These are phyloP conservation scores for Nymphalis io DNA, from an alignment of 1,140 invertebrate genomes.

Conservation along the genomic window DNA sequence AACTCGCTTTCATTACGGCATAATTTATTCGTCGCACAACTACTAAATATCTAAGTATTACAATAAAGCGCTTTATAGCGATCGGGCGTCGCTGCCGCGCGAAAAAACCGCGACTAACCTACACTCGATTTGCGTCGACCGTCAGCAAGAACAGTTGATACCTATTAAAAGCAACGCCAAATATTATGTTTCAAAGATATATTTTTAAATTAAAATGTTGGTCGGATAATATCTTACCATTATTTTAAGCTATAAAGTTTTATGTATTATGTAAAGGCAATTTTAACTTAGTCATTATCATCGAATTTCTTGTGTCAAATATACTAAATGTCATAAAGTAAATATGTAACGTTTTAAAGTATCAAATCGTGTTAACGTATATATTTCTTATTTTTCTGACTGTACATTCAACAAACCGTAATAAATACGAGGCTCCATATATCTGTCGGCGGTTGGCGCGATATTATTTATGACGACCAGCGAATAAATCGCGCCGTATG, in stretches of 20 bases:
- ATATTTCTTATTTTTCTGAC: slow-evolving; percentile 40
- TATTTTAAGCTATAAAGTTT: too few relatives aligned
- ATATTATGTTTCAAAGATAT: too few relatives aligned
- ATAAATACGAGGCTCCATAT: slow-evolving; percentile 71
- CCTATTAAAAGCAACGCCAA: background rate
- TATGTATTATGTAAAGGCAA: too few relatives aligned
- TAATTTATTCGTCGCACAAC: slow-evolving; percentile 66
- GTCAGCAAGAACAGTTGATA: slow-evolving; percentile 28
- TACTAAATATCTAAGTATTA: slow-evolving; percentile 70
- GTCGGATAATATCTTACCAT: too few relatives aligned
- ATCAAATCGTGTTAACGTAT: background rate
- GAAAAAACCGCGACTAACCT: slow-evolving; percentile 46
- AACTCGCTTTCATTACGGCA: slow-evolving; percentile 55
- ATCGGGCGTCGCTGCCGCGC: slow-evolving; percentile 50
- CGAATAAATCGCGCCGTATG: slow-evolving; percentile 66
- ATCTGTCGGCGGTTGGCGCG: slow-evolving; percentile 67
- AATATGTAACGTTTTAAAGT: too few relatives aligned
- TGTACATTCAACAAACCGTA: slow-evolving; percentile 54
- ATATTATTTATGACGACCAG: slow-evolving; percentile 59
- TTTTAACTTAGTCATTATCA: too few relatives aligned
- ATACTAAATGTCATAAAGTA: too few relatives aligned
- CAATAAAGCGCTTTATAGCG: slow-evolving; percentile 64
- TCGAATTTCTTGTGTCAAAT: too few relatives aligned
- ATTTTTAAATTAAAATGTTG: too few relatives aligned
- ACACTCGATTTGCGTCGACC: slow-evolving; percentile 28